phyloP scores from a whole-genome alignment of 2,888 invertebrate species.

The Polydrusus pterygomalis region DNA sequence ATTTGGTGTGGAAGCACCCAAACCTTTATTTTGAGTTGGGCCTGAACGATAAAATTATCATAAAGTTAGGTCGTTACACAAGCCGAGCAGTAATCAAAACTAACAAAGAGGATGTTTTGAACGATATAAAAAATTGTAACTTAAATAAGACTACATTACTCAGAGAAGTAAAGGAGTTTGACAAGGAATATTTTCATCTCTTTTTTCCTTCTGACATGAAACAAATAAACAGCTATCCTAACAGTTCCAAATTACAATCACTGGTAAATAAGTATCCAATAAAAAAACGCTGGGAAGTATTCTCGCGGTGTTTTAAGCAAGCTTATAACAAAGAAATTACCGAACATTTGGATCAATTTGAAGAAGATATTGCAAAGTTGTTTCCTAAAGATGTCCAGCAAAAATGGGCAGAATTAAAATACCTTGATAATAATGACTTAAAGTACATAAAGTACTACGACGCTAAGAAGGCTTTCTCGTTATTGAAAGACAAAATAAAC shows the following conservation, averaged over 20 bases:
- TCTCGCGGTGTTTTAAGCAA: slow-evolving; percentile 48
- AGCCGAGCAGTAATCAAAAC: slow-evolving; percentile 51
- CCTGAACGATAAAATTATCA: slow-evolving; percentile 30
- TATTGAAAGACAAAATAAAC: slow-evolving; percentile 60
- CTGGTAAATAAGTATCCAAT: slow-evolving; percentile 55
- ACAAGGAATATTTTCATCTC: slow-evolving; percentile 50
- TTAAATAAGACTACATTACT: slow-evolving; percentile 50
- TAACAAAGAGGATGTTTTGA: slow-evolving; percentile 50
- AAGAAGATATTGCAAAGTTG: slow-evolving; percentile 37
- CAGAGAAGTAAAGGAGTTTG: slow-evolving; percentile 48
- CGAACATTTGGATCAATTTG: slow-evolving; percentile 38
- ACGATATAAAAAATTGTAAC: slow-evolving; percentile 43
- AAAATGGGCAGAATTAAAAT: slow-evolving; percentile 57
- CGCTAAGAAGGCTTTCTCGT: slow-evolving; percentile 52
- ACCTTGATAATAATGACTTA: slow-evolving; percentile 47
- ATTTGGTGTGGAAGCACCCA: slow-evolving; percentile 54
- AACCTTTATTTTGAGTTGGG: slow-evolving; percentile 51
- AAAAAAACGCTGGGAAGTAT: slow-evolving; percentile 56
- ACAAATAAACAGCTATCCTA: slow-evolving; percentile 22
- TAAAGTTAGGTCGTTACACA: slow-evolving; percentile 52
- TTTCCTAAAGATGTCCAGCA: slow-evolving; percentile 43
- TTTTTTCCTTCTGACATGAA: slow-evolving; percentile 48
- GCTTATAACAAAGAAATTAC: slow-evolving; percentile 35
- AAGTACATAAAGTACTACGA: slow-evolving; percentile 54
- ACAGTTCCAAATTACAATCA: neutral